Conservation (phyloP, 2,888 invertebrate genomes). For the Ischnura elegans region DNA sequence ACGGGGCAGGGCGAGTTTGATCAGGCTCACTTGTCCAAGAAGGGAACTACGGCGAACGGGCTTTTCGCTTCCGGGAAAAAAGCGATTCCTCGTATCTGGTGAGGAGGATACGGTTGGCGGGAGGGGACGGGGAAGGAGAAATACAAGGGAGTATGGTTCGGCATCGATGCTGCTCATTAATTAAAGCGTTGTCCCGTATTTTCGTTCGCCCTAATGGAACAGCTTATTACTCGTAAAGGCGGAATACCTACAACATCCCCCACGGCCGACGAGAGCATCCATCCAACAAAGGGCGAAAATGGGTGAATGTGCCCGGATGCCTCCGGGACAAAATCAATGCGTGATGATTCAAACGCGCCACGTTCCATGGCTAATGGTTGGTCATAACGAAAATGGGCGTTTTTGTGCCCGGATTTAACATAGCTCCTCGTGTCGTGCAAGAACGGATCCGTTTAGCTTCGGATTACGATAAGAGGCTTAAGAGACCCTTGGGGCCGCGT, state of each 20-base stretch:
- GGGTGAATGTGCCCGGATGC: not conserved
- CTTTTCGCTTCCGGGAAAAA: constrained; percentile 27
- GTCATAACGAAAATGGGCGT: constrained; percentile 55
- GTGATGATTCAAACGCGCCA: constrained; percentile 33
- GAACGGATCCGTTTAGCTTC: not conserved
- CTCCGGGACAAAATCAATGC: constrained; percentile 53
- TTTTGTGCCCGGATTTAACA: not conserved
- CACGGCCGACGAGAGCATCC: not conserved
- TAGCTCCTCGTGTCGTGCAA: not conserved
- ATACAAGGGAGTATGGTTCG: not conserved
- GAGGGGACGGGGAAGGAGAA: not conserved
- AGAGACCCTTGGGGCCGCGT: no score
- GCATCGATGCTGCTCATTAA: constrained; percentile 56
- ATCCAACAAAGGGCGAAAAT: constrained; percentile 20
- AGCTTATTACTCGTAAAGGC: constrained; percentile 51
- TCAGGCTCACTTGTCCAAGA: not conserved
- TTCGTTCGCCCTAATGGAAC: constrained; percentile 52
- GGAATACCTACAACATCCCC: constrained; percentile 29
- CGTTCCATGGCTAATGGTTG: constrained; percentile 45
- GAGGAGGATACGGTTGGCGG: not conserved
- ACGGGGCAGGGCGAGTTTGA: not conserved
- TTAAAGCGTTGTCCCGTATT: constrained; percentile 59
- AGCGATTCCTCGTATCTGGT: constrained; percentile 23
- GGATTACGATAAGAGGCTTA: not conserved
- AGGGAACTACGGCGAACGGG: not conserved